Percentiles rank a stretch among this genome's conserved stretches.
Evolutionary conservation across 2,797 vertebrate genomes (phyloP).

Genomic region (Tachyglossus aculeatus): DNA sequence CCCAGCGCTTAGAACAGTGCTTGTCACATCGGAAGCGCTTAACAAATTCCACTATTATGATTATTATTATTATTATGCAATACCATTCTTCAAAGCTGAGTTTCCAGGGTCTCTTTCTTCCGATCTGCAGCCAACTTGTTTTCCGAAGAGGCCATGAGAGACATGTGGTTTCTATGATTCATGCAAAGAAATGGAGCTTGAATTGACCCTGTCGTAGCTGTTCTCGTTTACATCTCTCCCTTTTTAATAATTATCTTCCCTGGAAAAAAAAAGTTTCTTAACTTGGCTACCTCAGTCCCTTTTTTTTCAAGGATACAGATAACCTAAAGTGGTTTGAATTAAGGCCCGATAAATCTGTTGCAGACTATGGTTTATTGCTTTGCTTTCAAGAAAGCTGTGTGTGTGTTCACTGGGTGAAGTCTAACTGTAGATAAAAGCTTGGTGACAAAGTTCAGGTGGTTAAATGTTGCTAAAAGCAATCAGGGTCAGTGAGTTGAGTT

Average conservation of each 20-base stretch:
- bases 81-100: background rate
- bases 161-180: background rate
- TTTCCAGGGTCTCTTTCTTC: conserved; percentile 15
- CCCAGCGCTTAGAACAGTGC: too few species aligned
- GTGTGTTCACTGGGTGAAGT: background rate
- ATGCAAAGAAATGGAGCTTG: background rate
- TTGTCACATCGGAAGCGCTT: too few species aligned
- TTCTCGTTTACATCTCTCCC: background rate
- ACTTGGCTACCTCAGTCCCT: background rate
- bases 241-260: background rate
- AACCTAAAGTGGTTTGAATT: too few species aligned
- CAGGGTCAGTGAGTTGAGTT: background rate
- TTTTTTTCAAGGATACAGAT: background rate
- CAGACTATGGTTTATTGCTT: background rate
- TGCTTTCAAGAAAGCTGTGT: background rate
- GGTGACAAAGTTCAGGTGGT: background rate
- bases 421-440: background rate
- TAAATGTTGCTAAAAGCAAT: background rate
- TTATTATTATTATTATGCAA: too few species aligned
- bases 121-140: background rate
- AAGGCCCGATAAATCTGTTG: background rate
- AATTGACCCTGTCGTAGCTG: too few species aligned
- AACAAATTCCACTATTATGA: too few species aligned
- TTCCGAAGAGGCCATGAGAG: background rate
- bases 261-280: background rate